Conservation (phyloP, 2,797 vertebrate species). For the Karalla daura region DNA sequence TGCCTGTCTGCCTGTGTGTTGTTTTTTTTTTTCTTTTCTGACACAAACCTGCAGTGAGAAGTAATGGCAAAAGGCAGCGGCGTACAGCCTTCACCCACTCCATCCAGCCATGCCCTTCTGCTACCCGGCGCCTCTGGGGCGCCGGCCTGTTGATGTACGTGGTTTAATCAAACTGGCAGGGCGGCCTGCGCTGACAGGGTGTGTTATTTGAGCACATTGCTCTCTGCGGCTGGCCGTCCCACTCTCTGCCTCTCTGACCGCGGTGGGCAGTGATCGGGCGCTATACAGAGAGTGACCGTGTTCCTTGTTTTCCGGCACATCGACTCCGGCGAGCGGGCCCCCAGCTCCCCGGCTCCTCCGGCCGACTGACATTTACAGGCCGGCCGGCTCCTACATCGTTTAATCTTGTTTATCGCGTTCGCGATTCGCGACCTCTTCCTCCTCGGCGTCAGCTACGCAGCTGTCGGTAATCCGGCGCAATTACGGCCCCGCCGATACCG, state of each 20-base stretch:
- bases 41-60: conserved; percentile 51
- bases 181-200: conserved; percentile 44
- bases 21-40: conserved; percentile 12
- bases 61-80: conserved; percentile 59
- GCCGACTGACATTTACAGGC: conserved; percentile 13
- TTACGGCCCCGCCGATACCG: no score
- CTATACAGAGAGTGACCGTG: conserved; percentile 3
- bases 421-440: neutral
- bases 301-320: conserved; percentile 27
- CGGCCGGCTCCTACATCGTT: conserved; percentile 16
- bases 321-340: conserved; percentile 3
- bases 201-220: conserved; percentile 61
- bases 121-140: conserved; percentile 49
- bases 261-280: conserved; percentile 35
- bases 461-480: neutral
- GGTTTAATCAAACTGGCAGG: conserved; percentile 73
- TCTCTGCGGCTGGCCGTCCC: conserved; percentile 38
- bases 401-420: neutral
- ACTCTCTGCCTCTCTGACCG: conserved; percentile 23
- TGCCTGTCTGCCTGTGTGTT: conserved; percentile 25
- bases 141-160: conserved; percentile 47
- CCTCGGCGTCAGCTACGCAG: neutral
- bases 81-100: conserved; percentile 51
- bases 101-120: conserved; percentile 41
- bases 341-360: conserved; percentile 2